Evolutionary conservation across 2,888 invertebrate genomes (phyloP).

Genomic region (Scaptomyza cyrtandrae): DNA sequence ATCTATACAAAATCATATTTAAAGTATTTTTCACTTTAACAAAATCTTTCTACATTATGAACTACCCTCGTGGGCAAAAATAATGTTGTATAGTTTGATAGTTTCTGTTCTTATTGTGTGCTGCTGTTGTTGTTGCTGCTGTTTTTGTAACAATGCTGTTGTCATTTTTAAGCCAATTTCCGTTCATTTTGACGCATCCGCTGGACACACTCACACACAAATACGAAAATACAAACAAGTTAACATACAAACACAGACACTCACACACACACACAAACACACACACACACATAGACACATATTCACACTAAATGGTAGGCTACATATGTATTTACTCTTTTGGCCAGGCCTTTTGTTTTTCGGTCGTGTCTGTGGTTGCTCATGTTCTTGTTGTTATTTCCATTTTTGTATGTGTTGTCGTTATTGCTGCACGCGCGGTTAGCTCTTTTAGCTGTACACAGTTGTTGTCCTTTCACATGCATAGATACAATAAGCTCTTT

Average conservation of each 20-base stretch:
- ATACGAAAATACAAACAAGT: not conserved
- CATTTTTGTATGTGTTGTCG: slow-evolving; percentile 16
- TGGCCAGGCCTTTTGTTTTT: slow-evolving; percentile 51
- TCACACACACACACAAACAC: slow-evolving; percentile 8
- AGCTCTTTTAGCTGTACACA: slow-evolving; percentile 34
- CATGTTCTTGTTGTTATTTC: slow-evolving; percentile 14
- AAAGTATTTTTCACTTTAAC: too few relatives aligned
- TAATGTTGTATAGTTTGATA: slow-evolving; percentile 40
- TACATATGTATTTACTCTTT: slow-evolving; percentile 41
- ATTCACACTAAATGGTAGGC: slow-evolving; percentile 10
- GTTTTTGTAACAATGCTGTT: slow-evolving; percentile 55
- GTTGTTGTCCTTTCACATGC: slow-evolving; percentile 30
- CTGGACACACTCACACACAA: slow-evolving; percentile 31
- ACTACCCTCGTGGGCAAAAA: slow-evolving; percentile 34
- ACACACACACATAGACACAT: slow-evolving; percentile 2
- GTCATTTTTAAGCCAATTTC: slow-evolving; percentile 81
- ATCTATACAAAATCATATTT: too few relatives aligned
- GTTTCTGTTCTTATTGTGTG: slow-evolving; percentile 46
- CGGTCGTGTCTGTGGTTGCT: slow-evolving; percentile 48
- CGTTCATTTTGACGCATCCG: slow-evolving; percentile 80
- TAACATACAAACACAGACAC: too few relatives aligned
- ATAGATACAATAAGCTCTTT: slow-evolving; percentile 20
- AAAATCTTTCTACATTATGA: not conserved
- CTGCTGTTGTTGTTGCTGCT: slow-evolving; percentile 31
- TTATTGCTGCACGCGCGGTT: slow-evolving; percentile 38